Base-by-base conservation (phyloP, 2,113 vertebrate species). In the Misgurnus mizolepis region DNA sequence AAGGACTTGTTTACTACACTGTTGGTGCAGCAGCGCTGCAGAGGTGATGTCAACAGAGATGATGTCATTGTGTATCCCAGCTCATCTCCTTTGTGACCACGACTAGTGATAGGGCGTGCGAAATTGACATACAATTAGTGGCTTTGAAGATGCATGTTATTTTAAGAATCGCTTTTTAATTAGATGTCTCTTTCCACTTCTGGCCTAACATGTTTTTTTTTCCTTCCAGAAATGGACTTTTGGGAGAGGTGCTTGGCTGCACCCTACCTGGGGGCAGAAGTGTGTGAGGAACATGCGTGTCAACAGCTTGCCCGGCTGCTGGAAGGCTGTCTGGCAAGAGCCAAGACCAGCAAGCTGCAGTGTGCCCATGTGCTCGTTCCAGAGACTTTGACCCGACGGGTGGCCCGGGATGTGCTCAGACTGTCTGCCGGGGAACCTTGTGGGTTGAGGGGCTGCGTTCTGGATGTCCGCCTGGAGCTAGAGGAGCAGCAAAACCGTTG, bases 351-450 rank as follows among this genome's bases (percentile, higher is more conserved):
- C 1, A 95, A 91, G 6, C 90, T 95, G 0, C 93, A 94, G 80
- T 96, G 94, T 84, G 93, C 94, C 6, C 90, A 90, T 77, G 92
- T 97, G 66, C 92, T 97, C 68, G 94, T 97, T 2, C 95, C 95
- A 0, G 94, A 95, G 89, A 93, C 89, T 69, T 90, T 97, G 68
- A 96, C 94, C 0, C 84, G 87, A 55, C 87, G 91, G 58, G 93
- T 96, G 43, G 94, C 95, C 0, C 87, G 89, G 0, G 93, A 96
- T 3, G 92, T 95, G 8, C 88, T 97, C 58, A 83, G 93, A 18
- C 90, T 96, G 60, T 91, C 95, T 0, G 91, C 94, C 0, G 88
- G 90, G 0, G 95, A 97, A 87, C 95, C 95, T 53, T 97, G 95
- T 1, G 95, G 95, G 45, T 91, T 97, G 10, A 89, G 95, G 0